Evolutionary conservation across 1,140 invertebrate genomes (phyloP).

Genomic region (Globodera rostochiensis): DNA sequence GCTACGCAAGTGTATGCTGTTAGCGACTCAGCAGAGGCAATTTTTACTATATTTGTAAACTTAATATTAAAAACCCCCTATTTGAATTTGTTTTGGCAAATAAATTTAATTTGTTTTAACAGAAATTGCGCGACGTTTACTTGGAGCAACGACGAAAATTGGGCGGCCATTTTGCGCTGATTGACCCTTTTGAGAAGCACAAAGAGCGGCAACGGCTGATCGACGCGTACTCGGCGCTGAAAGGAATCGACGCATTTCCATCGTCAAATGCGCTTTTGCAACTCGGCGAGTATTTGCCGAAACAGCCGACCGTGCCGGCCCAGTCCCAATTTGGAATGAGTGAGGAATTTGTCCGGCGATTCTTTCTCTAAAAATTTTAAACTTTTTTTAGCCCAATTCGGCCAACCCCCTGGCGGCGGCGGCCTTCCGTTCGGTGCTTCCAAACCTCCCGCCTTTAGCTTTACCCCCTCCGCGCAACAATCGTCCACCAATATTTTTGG

Average conservation of each 20-base stretch:
- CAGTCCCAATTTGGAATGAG: conserved; percentile 31
- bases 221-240: conserved; percentile 22
- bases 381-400: conserved; percentile 21
- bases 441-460: not conserved
- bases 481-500: not conserved
- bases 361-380: not conserved
- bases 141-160: conserved; percentile 17
- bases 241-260: conserved; percentile 29
- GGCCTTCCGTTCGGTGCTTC: not conserved
- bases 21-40: conserved; percentile 19
- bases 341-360: not conserved
- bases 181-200: conserved; percentile 23
- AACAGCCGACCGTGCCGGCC: conserved; percentile 1
- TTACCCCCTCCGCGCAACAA: not conserved
- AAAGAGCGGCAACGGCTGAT: conserved; percentile 20
- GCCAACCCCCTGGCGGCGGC: not conserved
- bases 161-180: conserved; percentile 1
- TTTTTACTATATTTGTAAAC: not conserved
- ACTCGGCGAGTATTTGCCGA: conserved; percentile 26
- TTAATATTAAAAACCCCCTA: not conserved
- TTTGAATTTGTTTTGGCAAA: not conserved
- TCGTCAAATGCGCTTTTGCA: conserved; percentile 27
- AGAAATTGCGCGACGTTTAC: conserved; percentile 28
- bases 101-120: not conserved
- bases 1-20: conserved; percentile 20